Base-by-base conservation (phyloP, 2,113 vertebrate species). In the Hypanus sabinus region DNA sequence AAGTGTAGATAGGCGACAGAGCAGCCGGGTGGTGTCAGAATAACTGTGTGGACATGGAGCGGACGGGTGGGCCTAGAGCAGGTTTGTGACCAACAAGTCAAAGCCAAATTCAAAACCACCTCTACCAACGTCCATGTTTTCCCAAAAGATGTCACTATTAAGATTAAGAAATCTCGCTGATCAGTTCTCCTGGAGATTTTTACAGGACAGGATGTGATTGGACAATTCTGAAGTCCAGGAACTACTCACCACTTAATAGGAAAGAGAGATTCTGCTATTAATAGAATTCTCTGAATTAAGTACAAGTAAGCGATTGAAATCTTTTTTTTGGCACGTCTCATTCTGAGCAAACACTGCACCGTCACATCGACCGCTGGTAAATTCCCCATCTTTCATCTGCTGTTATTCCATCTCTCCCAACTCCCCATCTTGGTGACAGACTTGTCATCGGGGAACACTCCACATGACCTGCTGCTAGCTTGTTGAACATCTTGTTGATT, bases 401-500 rank as follows among this genome's bases (percentile, higher is more conserved):
- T 60, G 71, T 80, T 75, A 38, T 79, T 94, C 80, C 60, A 24
- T 94, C 76, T 94, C 46, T 80, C 93, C 38, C 46, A 22, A 46
- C 75, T 83, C 76, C 12, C 62, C 27, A 57, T 12, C 93, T 65
- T 94, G 16, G 75, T 79, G 33, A 75, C n/a, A 36, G 38, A 36
- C 30, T 93, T 93, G 68, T 55, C 70, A 73, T 55, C 73, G 60
- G 85, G 60, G 30, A 76, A 90, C 18, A 14, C n/a, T 90, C 57
- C n/a, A 62, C 60, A 90, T 16, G 7, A 68, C 16, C 60, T 90
- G 60, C 85, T 90, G 12, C 85, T 65, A 62, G 85, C 57, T 33
- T 90, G n/a, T 65, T 90, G 33, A 68, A 90, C 57, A 70, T 33
- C 90, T 93, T 36, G 33, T 73, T 22, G n/a, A 2, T 24, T 92